A percentile compares a stretch with the other conserved stretches of the same genome.
Conservation (phyloP, 2,888 invertebrate genomes). For the Caenorhabditis becei region DNA sequence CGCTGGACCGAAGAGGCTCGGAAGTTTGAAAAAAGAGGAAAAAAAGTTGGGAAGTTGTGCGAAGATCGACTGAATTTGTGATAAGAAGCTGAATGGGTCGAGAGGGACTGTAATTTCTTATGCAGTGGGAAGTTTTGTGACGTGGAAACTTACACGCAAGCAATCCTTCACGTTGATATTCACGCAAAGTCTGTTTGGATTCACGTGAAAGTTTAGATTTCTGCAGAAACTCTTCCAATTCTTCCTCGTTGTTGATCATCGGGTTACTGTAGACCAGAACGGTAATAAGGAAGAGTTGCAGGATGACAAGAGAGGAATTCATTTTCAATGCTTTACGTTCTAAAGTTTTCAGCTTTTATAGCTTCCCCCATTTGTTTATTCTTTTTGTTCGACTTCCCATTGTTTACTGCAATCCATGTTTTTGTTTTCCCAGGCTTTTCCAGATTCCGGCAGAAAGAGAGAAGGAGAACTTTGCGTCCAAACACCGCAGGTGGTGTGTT, state of each 20-base stretch:
- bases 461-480: too few species aligned
- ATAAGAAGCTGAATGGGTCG: constrained; percentile 34
- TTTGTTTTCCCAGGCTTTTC: not conserved
- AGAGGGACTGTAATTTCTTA: constrained; percentile 43
- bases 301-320: not conserved
- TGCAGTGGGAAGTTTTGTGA: not conserved
- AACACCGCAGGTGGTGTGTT: too few species aligned
- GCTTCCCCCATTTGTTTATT: constrained; percentile 22
- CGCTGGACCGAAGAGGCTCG: constrained; percentile 30
- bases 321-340: constrained; percentile 2
- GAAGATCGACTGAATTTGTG: constrained; percentile 33
- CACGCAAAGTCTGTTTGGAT: constrained; percentile 29
- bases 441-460: not conserved
- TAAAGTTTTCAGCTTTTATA: constrained; percentile 3
- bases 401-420: constrained; percentile 1
- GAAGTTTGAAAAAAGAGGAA: constrained; percentile 29
- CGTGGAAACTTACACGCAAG: constrained; percentile 13
- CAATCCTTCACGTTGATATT: constrained; percentile 32
- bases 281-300: not conserved
- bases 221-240: constrained; percentile 30
- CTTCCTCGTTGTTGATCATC: constrained; percentile 29
- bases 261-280: not conserved
- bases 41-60: constrained; percentile 40
- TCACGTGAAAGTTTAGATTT: constrained; percentile 26
- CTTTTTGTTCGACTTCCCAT: not conserved